Base-by-base conservation (phyloP, 1,140 invertebrate genomes). In the Apocrypta bakeri region DNA sequence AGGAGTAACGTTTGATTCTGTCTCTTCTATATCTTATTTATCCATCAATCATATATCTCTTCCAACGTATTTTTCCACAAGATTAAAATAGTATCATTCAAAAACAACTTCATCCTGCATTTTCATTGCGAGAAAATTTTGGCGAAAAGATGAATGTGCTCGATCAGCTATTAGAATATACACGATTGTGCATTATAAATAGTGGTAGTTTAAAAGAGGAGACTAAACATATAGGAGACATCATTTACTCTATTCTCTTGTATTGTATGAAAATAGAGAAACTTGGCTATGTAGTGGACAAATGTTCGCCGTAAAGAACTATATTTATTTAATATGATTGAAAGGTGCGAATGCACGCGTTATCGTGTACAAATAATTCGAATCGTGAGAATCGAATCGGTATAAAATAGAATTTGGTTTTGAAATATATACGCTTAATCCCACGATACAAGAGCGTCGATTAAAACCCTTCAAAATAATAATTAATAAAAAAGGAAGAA, bases 81-180 rank as follows among this genome's bases (percentile, higher is more conserved):
- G 12, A 48, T 1, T 12, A 63, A 64, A 12, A 37, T 24, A 21
- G n/a, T 29, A 12, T 29, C 2, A 21, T 64, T 25, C 27, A n/a
- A 75, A 77, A 31, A 17, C 14, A 64, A 66, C 61, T 77, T 77
- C 25, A 33, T 77, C 37, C 75, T 31, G 7, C 2, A 1, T 9
- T 2, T 21, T 25, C 24, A 33, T 69, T 8, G 12, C n/a, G 24
- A 69, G n/a, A n/a, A 68, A 7, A 42, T 71, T 63, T 80, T 33
- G 24, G 42, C 14, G 14, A 33, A 24, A 24, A 75, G 37, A 82
- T 78, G 11, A 48, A 77, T 77, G 66, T 24, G 64, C 31, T 2
- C 56, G 66, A 48, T 64, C 68, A 64, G 71, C 37, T 42, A 82
- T 82, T 82, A 76, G 73, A 82, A 69, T 75, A 48, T 21, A 66